Evolutionary conservation across 2,797 vertebrate species (phyloP).

Genomic region (Morelia viridis): DNA sequence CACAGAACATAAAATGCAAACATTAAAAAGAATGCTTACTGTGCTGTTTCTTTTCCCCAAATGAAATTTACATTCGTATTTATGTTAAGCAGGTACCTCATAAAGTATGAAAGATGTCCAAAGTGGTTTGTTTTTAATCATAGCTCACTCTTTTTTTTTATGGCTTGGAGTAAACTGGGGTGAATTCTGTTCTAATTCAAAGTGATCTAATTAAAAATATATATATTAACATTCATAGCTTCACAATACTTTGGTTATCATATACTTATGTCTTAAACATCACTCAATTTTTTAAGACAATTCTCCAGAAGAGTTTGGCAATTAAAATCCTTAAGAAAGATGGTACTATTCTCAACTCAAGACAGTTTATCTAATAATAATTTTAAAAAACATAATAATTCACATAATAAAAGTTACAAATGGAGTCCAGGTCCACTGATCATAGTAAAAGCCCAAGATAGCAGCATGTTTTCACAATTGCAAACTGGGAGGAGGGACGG

Average conservation of each 20-base stretch:
- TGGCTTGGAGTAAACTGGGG: neutral
- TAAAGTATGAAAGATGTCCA: neutral
- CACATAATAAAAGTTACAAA: neutral
- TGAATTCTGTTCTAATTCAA: neutral
- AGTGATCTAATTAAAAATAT: neutral
- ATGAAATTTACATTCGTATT: neutral
- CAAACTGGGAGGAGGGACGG: neutral
- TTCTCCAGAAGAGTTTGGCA: conserved; percentile 27
- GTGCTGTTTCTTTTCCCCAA: neutral
- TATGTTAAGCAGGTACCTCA: neutral
- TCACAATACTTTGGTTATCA: conserved; percentile 3
- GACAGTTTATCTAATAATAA: neutral
- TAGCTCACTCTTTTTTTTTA: conserved; percentile 14
- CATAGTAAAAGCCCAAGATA: neutral
- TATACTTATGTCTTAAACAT: neutral
- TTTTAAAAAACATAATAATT: neutral
- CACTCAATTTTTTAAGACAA: neutral
- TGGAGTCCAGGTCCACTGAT: neutral
- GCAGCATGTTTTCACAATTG: neutral
- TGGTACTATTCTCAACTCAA: neutral
- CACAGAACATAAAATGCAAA: neutral
- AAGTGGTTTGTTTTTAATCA: neutral
- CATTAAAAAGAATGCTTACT: neutral
- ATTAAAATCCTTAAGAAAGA: neutral
- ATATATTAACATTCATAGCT: conserved; percentile 11